Conservation (phyloP, 2,888 invertebrate genomes). For the Ophioninae sp. region DNA sequence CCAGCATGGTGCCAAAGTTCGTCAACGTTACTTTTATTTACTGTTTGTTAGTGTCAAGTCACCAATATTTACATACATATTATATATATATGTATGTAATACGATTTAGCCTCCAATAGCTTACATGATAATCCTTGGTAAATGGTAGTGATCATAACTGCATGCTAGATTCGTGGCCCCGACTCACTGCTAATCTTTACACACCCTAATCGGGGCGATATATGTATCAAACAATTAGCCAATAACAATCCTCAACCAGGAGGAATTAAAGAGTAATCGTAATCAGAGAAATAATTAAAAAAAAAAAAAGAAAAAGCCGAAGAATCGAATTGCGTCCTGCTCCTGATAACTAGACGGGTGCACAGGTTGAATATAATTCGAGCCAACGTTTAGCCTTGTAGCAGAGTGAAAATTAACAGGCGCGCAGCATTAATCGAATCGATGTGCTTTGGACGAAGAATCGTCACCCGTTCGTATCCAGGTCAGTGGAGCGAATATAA, state of each 20-base stretch:
- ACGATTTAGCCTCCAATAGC: conserved; percentile 68
- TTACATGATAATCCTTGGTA: conserved; percentile 69
- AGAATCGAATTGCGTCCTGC: conserved; percentile 3
- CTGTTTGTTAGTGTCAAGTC: conserved; percentile 69
- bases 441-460: conserved; percentile 20
- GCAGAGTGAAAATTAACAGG: conserved; percentile 49
- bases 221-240: not conserved
- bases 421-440: conserved; percentile 17
- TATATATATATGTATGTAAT: not conserved
- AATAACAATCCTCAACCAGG: not conserved
- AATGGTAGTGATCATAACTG: conserved; percentile 76
- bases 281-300: conserved; percentile 1
- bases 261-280: not conserved
- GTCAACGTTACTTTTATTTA: conserved; percentile 52
- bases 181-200: conserved; percentile 59
- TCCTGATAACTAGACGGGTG: conserved; percentile 6
- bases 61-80: conserved; percentile 54
- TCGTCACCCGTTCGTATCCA: conserved; percentile 29
- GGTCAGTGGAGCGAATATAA: conserved; percentile 23
- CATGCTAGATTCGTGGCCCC: conserved; percentile 72
- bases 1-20: conserved; percentile 61
- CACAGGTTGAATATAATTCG: not conserved
- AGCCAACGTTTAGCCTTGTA: not conserved
- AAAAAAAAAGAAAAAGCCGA: conserved; percentile 7
- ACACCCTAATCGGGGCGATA: conserved; percentile 53